Evolutionary conservation across 2,113 vertebrate genomes (phyloP).

Genomic region (Corythoichthys haematopterus): DNA sequence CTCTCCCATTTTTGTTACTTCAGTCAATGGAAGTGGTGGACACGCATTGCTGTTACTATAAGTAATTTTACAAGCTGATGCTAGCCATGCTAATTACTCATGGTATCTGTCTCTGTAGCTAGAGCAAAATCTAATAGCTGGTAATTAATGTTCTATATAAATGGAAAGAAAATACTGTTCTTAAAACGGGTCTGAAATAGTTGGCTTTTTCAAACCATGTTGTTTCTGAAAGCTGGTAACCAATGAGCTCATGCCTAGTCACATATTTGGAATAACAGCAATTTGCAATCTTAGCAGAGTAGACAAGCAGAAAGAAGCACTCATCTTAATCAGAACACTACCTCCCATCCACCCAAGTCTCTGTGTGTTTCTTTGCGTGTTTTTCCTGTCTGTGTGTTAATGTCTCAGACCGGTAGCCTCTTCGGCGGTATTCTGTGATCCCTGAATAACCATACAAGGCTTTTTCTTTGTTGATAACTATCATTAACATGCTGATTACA

Average conservation of each 20-base stretch:
- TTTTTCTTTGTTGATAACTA: conserved; percentile 57
- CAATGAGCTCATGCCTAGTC: neutral
- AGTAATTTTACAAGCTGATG: no score
- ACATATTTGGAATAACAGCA: neutral
- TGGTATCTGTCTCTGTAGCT: no score
- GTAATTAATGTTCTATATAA: no score
- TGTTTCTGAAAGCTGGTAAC: neutral
- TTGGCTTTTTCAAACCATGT: neutral
- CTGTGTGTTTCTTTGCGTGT: neutral
- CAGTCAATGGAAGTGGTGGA: no score
- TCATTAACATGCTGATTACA: conserved; percentile 68
- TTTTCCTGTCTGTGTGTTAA: neutral
- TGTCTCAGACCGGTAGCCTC: conserved; percentile 10
- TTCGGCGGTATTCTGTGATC: conserved; percentile 29
- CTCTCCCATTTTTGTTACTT: no score
- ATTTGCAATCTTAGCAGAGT: neutral
- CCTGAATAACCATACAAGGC: conserved; percentile 37
- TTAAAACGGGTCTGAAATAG: neutral
- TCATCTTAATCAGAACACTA: neutral
- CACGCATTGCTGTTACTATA: no score
- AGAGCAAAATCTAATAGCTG: no score
- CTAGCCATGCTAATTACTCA: no score
- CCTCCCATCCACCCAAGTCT: neutral
- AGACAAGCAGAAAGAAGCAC: neutral
- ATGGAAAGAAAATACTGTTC: no score